Conservation (phyloP, 2,888 invertebrate genomes). For the Amiota communis region DNA sequence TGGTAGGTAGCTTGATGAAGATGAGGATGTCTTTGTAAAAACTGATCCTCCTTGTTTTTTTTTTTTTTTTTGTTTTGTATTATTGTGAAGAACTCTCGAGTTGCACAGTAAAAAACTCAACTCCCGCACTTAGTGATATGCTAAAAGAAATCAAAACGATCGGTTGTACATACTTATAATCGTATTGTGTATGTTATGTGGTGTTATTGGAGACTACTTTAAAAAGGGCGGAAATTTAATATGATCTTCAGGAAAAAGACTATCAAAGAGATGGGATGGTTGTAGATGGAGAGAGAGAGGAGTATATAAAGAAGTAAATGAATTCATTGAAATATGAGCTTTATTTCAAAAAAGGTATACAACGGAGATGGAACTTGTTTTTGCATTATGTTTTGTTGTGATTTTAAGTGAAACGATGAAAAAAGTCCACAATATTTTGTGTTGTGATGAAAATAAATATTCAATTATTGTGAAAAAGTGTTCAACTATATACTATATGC, state of each 20-base stretch:
- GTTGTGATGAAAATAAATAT: too few relatives aligned
- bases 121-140: not conserved
- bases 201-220: conserved; percentile 5
- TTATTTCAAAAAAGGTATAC: conserved; percentile 35
- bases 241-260: conserved; percentile 40
- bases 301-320: not conserved
- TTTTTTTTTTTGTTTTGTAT: too few relatives aligned
- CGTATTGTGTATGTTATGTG: too few relatives aligned
- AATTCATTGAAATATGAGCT: conserved; percentile 57
- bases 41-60: too few relatives aligned
- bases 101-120: conserved; percentile 4
- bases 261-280: conserved; percentile 7
- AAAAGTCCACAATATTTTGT: too few relatives aligned
- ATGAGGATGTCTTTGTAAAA: too few relatives aligned
- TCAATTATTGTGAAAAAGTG: too few relatives aligned
- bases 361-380: not conserved
- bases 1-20: too few relatives aligned
- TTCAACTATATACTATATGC: too few relatives aligned
- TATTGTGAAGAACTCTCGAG: not conserved
- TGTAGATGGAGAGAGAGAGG: not conserved
- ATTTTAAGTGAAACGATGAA: too few relatives aligned
- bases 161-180: too few relatives aligned
- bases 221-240: conserved; percentile 71
- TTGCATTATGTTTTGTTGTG: too few relatives aligned
- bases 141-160: not conserved